Evolutionary conservation across 2,888 invertebrate genomes (phyloP), one percentile per base, ranked within the genome.

Genomic region (Mactromeris polynyma): DNA sequence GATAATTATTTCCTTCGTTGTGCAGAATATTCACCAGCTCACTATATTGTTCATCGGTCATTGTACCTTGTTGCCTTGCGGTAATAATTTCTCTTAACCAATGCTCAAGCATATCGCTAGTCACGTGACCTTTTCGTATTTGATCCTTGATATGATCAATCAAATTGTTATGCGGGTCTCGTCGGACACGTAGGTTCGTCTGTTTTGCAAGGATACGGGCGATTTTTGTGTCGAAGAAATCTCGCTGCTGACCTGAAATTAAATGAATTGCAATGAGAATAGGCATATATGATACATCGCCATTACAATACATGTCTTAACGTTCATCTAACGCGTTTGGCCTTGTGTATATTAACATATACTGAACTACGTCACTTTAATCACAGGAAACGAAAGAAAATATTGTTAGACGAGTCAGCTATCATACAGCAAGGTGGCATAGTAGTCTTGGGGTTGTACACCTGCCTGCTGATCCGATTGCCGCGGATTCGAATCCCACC

Each of bases 101-200:
- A 80, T 81, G 80, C 31, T 26, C 38, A 19, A 87, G 38, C 46
- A 36, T 69, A 3, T 83, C 87, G 33, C 80, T 42, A 36, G 87
- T 87, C 84, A 87, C 87, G 84, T 87, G 87, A 87, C 87, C 87
- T 51, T 81, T 81, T n/a, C 73, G 73, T 33, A 84, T 80, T 36
- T 87, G 80, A 3, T 51, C 79, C 19, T 84, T 46, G 2, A 87
- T 87, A 51, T 87, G 51, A 26, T 83, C 80, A 11, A 84, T 11
- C 7, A 83, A 31, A 51, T 77, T 40, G n/a, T 40, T 4, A 79
- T 79, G 79, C 79, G 36, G n/a, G 21, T 40, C 42, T 42, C 26
- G 79, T 79, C 79, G 42, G 38, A 42, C 14, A 38, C 79, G 38
- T 79, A 19, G 11, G 79, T 64, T 21, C 26, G n/a, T 6, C 7